These are phyloP conservation scores for Ferdinandea cuprea DNA, from an alignment of 2,888 invertebrate genomes.

Conservation along the genomic window DNA sequence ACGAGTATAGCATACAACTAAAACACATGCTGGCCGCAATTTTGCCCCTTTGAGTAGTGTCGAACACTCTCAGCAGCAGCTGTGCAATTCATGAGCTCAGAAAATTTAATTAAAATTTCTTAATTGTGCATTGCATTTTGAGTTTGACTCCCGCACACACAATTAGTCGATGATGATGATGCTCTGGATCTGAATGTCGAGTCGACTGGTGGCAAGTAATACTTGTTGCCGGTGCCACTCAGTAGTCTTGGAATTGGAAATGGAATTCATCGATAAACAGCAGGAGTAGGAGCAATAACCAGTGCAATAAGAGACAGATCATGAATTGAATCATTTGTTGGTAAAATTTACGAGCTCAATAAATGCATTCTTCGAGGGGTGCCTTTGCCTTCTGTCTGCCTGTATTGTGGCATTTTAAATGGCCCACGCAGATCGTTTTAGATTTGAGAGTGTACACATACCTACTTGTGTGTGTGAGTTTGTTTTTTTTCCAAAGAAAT, in stretches of 20 bases:
- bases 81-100: conserved; percentile 54
- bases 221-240: conserved; percentile 40
- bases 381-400: background rate
- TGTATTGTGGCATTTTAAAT: conserved; percentile 26
- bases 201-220: conserved; percentile 32
- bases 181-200: conserved; percentile 37
- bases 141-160: conserved; percentile 68
- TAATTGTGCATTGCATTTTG: conserved; percentile 69
- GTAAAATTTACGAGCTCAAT: conserved; percentile 65
- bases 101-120: conserved; percentile 70
- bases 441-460: background rate
- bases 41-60: no score
- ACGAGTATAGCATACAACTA: no score
- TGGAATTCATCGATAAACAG: conserved; percentile 43
- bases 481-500: conserved; percentile 5
- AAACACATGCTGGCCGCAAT: no score
- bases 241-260: conserved; percentile 53
- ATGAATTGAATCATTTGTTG: conserved; percentile 71
- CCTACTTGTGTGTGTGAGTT: no score
- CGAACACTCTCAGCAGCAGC: conserved; percentile 6
- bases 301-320: conserved; percentile 53
- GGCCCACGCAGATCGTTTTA: conserved; percentile 29
- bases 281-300: conserved; percentile 55
- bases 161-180: conserved; percentile 37
- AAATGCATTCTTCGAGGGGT: conserved; percentile 37